These are phyloP conservation scores for Anagrus nilaparvatae DNA, from an alignment of 1,140 invertebrate species.

Conservation along the genomic window DNA sequence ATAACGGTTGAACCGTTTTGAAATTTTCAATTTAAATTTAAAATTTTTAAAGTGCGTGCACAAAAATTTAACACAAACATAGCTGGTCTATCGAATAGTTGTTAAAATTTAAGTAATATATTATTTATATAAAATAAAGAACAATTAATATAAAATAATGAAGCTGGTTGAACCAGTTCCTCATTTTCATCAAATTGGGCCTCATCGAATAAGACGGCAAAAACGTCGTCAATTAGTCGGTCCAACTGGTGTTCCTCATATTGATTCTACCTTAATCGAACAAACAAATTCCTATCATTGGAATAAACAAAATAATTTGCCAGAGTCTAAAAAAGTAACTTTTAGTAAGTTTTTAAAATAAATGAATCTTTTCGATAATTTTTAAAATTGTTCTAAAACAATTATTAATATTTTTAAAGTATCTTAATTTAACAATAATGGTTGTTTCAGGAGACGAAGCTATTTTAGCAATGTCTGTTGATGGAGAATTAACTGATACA, in stretches of 20 bases:
- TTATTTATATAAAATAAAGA: background rate
- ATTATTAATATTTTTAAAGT: background rate
- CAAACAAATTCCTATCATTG: constrained; percentile 30
- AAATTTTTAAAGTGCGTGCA: no score
- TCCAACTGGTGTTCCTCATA: constrained; percentile 32
- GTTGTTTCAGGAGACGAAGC: constrained; percentile 35
- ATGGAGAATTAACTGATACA: constrained; percentile 39
- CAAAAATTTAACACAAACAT: constrained; percentile 11
- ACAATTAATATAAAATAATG: background rate
- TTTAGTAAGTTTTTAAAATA: constrained; percentile 15
- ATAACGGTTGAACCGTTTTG: no score
- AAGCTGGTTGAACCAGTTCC: background rate
- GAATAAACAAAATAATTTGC: constrained; percentile 18
- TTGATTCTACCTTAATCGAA: constrained; percentile 27
- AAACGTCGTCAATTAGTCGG: constrained; percentile 33
- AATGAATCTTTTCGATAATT: background rate
- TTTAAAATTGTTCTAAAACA: background rate
- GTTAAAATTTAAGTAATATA: background rate
- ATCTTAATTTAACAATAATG: constrained; percentile 8
- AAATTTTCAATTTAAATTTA: no score
- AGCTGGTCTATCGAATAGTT: background rate
- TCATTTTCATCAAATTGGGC: constrained; percentile 5
- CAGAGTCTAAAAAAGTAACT: background rate
- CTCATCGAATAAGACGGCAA: constrained; percentile 29
- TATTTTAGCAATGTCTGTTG: constrained; percentile 40